Evolutionary conservation across 2,888 invertebrate species (phyloP), one percentile per base, ranked within the genome.

Genomic region (Pristionchus entomophagus): DNA sequence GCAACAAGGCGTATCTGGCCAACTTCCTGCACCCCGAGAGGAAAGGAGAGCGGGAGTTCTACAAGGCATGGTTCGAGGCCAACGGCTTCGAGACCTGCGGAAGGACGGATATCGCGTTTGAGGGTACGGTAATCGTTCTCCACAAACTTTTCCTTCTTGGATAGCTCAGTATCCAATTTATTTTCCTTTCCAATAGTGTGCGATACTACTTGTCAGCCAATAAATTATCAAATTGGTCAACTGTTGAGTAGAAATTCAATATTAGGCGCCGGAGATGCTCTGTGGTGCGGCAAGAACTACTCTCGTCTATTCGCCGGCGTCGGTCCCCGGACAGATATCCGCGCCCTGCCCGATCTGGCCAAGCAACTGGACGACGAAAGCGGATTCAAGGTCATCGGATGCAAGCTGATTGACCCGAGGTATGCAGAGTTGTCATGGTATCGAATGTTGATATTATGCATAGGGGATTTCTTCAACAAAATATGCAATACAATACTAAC

Each of bases 11-110:
- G 10, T 93, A 92, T 86, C 82, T 93, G 26, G 90, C 93, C n/a
- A 92, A 92, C 84, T 93, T 93, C 78, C 89, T 89, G 8, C 90
- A 93, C 83, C 90, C 90, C 35, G 92, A 93, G 86, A 88, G 93
- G 41, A 89, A 91, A 86, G 92, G 91, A 26, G 93, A 93, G 78
- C 89, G 91, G 83, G 65, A 69, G 35, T 84, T 65, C 84, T 73
- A 77, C 78, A 87, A 91, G 41, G 87, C 85, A 32, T 91, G 91
- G 91, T 90, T 91, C 73, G 83, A 86, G 69, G 87, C 89, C 12
- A 89, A 92, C 84, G 93, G 93, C 10, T 93, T 89, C 88, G 87
- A 89, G 77, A 92, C 92, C 41, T 88, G 86, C 83, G 91, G 90
- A 62, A 88, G 89, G 86, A 87, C 88, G 80, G 90, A 91, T 59